Conservation (phyloP, 2,888 invertebrate species). For the Mythimna vitellina region DNA sequence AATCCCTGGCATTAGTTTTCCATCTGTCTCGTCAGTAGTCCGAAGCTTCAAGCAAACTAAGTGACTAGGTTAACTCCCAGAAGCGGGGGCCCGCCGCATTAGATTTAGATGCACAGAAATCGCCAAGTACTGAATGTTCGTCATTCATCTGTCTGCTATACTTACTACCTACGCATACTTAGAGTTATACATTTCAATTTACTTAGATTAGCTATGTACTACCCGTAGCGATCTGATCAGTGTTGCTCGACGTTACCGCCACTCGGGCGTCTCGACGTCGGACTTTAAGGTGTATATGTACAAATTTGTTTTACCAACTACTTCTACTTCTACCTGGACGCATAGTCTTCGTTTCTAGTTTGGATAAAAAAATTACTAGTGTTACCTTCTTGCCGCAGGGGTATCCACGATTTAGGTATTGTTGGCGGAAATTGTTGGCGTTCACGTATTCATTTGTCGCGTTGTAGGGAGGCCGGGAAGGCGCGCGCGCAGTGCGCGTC, state of each 20-base stretch:
- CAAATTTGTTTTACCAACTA: conserved; percentile 86
- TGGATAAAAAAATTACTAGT: conserved; percentile 83
- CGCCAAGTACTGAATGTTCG: conserved; percentile 81
- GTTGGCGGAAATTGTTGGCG: conserved; percentile 86
- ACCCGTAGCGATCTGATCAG: conserved; percentile 74
- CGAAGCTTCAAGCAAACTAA: conserved; percentile 10
- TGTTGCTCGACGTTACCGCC: conserved; percentile 51
- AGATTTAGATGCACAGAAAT: conserved; percentile 82
- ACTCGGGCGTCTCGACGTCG: conserved; percentile 40
- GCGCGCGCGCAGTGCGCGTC: conserved; percentile 60
- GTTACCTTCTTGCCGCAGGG: conserved; percentile 88
- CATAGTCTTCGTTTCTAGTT: conserved; percentile 83
- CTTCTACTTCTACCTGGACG: conserved; percentile 71
- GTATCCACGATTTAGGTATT: conserved; percentile 87
- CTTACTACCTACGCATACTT: conserved; percentile 82
- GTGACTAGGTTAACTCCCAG: conserved; percentile 47
- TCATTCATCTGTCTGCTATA: conserved; percentile 81
- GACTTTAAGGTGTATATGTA: conserved; percentile 82
- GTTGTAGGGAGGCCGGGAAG: conserved; percentile 65
- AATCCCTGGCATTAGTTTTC: not conserved
- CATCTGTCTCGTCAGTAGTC: not conserved
- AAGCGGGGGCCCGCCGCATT: conserved; percentile 66
- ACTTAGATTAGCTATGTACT: conserved; percentile 84
- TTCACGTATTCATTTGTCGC: conserved; percentile 73
- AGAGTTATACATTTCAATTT: conserved; percentile 85